Conservation (phyloP, 2,113 vertebrate species). For the Ondatra zibethicus region DNA sequence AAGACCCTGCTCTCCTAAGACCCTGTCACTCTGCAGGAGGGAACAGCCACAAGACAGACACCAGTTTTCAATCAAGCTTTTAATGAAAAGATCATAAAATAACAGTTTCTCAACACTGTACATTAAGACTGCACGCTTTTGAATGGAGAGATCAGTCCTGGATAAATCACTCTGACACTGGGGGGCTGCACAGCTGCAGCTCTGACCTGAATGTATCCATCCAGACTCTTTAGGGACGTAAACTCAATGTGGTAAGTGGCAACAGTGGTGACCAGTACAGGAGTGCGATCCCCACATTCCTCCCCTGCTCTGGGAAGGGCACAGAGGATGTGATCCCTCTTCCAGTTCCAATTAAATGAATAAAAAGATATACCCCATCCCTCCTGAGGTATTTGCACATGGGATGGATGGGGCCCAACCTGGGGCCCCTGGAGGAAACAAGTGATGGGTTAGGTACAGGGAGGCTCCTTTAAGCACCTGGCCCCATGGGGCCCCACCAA, state of each 20-base stretch:
- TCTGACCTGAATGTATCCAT: constrained; percentile 94
- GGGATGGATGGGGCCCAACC: constrained; percentile 74
- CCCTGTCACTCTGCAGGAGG: not conserved
- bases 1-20: too few species aligned
- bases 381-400: constrained; percentile 79
- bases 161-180: constrained; percentile 92
- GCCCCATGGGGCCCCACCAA: constrained; percentile 77
- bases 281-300: constrained; percentile 71
- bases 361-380: constrained; percentile 68
- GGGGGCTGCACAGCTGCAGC: constrained; percentile 86
- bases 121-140: constrained; percentile 99
- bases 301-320: constrained; percentile 75
- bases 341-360: constrained; percentile 76
- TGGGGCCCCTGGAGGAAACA: constrained; percentile 21
- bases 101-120: constrained; percentile 99
- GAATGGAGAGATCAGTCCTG: constrained; percentile 94
- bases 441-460: constrained; percentile 67
- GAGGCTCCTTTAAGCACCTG: constrained; percentile 81
- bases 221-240: constrained; percentile 90
- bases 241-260: constrained; percentile 87
- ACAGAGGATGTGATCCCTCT: constrained; percentile 74
- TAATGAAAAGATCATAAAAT: constrained; percentile 99
- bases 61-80: constrained; percentile 97
- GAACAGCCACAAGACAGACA: not conserved
- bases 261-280: constrained; percentile 88